A percentile compares a stretch with the other conserved stretches of the same genome.
Conservation (phyloP, 1,140 invertebrate species). For the Parapsyche elsis region DNA sequence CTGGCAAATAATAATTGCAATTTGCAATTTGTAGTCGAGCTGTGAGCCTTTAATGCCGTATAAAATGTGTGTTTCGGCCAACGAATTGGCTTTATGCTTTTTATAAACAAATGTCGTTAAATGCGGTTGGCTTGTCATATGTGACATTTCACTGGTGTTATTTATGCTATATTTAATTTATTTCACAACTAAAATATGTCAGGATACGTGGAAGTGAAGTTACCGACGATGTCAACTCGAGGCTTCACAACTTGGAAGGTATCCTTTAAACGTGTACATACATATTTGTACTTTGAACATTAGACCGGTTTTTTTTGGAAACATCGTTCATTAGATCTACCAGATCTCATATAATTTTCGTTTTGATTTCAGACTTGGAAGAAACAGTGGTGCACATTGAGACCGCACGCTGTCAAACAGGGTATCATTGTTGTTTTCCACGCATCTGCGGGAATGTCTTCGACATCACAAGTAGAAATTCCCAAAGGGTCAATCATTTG, state of each 20-base stretch:
- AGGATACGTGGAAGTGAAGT: slow-evolving; percentile 51
- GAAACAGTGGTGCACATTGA: slow-evolving; percentile 52
- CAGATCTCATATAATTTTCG: neutral
- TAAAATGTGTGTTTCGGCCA: neutral
- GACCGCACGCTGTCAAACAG: slow-evolving; percentile 47
- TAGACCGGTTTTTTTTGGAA: neutral
- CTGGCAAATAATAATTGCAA: no score
- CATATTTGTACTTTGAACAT: slow-evolving; percentile 14
- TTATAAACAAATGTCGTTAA: slow-evolving; percentile 1
- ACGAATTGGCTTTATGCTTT: neutral
- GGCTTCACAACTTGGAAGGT: slow-evolving; percentile 52
- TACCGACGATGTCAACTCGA: slow-evolving; percentile 43
- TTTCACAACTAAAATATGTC: slow-evolving; percentile 28
- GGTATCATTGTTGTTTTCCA: slow-evolving; percentile 50
- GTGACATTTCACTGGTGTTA: no score
- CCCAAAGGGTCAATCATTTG: slow-evolving; percentile 41
- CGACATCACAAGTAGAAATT: slow-evolving; percentile 51
- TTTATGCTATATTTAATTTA: no score
- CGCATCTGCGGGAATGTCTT: slow-evolving; percentile 42
- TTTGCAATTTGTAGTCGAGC: no score
- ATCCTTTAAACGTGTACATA: neutral
- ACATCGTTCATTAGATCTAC: neutral
- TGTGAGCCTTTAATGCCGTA: neutral
- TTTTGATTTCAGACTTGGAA: slow-evolving; percentile 51
- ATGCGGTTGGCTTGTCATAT: neutral